These are phyloP conservation scores for Actias luna DNA, from an alignment of 2,888 invertebrate species.

Conservation along the genomic window DNA sequence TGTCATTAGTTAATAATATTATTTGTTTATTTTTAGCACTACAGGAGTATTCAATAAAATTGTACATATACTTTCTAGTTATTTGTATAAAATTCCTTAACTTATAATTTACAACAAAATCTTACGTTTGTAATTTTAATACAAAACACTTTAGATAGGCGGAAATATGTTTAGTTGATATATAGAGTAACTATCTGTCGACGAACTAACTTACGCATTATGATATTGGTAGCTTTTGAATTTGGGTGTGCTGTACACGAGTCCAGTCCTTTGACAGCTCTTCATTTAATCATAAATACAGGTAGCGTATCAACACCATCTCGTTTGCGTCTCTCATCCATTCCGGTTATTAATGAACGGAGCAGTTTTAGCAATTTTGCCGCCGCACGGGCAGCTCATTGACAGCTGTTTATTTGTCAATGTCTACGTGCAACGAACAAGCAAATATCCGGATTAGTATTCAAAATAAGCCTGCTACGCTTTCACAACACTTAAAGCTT, in stretches of 20 bases:
- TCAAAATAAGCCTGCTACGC: constrained; percentile 38
- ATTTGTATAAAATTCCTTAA: no score
- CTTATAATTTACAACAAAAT: no score
- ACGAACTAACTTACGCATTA: neutral
- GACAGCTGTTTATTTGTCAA: constrained; percentile 74
- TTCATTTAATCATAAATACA: constrained; percentile 46
- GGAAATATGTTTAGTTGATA: constrained; percentile 37
- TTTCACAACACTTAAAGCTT: constrained; percentile 40
- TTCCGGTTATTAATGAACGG: constrained; percentile 70
- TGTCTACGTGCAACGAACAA: constrained; percentile 49
- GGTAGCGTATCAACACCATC: constrained; percentile 67
- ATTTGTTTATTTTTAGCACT: no score
- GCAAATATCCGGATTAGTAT: constrained; percentile 62
- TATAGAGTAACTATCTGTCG: no score
- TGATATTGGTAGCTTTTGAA: constrained; percentile 9
- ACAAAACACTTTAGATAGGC: constrained; percentile 65
- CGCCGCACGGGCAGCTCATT: constrained; percentile 56
- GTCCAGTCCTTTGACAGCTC: constrained; percentile 16
- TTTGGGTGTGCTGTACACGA: constrained; percentile 7
- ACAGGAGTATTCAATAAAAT: no score
- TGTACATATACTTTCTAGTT: no score
- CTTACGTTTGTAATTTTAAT: no score
- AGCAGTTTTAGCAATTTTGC: constrained; percentile 63
- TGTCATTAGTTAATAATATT: no score
- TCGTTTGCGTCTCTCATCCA: constrained; percentile 58